These are phyloP conservation scores for Masticophis lateralis DNA, from an alignment of 2,797 vertebrate species.

Conservation along the genomic window DNA sequence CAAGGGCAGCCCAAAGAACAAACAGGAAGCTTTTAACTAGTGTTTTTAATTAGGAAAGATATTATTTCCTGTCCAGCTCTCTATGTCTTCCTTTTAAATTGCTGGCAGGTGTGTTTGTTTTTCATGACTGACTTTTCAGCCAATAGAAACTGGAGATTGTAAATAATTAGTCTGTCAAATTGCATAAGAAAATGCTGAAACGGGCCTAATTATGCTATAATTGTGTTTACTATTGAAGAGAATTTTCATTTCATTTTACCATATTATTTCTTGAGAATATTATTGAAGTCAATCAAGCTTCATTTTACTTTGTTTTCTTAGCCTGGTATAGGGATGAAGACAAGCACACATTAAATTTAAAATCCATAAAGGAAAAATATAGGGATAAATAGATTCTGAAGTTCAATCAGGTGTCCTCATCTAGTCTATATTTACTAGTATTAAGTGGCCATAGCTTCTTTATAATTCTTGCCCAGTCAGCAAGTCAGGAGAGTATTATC, in stretches of 20 bases:
- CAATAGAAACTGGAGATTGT: constrained; percentile 79
- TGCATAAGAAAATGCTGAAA: constrained; percentile 81
- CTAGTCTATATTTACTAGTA: neutral
- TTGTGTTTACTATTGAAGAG: constrained; percentile 67
- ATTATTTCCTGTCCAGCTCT: constrained; percentile 93
- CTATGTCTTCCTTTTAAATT: constrained; percentile 92
- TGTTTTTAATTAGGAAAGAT: constrained; percentile 97
- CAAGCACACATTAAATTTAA: neutral
- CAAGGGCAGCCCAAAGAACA: constrained; percentile 80
- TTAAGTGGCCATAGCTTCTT: neutral
- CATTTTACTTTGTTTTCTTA: constrained; percentile 28
- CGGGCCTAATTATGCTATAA: constrained; percentile 70
- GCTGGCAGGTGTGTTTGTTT: constrained; percentile 92
- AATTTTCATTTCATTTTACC: constrained; percentile 49
- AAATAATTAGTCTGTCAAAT: constrained; percentile 76
- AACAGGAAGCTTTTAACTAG: constrained; percentile 99
- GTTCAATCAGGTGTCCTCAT: neutral
- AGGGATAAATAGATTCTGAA: neutral
- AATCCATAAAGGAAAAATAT: neutral
- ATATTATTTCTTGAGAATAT: constrained; percentile 42
- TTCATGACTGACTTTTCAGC: constrained; percentile 78
- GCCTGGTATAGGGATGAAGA: neutral
- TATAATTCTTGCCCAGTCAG: accelerated
- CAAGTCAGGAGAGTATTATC: neutral
- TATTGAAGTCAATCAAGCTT: constrained; percentile 43